Percentiles rank a stretch among this genome's conserved stretches.
phyloP scores from a whole-genome alignment of 2,113 vertebrate genomes.

The Mustela lutreola region DNA sequence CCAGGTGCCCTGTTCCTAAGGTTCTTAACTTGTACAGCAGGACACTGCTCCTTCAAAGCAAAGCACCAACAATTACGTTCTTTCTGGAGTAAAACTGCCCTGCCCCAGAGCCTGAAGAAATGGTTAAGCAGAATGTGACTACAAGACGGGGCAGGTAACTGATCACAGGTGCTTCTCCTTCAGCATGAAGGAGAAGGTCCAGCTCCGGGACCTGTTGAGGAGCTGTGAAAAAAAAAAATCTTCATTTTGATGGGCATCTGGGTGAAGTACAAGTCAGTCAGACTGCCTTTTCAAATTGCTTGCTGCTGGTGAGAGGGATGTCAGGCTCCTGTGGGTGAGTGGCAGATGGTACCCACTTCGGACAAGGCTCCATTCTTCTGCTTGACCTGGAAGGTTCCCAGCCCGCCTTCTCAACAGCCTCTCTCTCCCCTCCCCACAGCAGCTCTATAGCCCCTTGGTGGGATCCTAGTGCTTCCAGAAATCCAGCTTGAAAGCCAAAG shows the following conservation, averaged over 20 bases:
- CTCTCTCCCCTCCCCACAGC: too few relatives aligned
- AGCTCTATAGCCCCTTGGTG: neutral
- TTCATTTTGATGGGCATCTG: neutral
- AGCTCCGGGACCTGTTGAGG: neutral
- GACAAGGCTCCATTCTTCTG: neutral
- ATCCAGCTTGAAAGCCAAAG: neutral
- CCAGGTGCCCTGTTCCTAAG: neutral
- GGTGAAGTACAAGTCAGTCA: neutral
- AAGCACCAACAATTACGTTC: conserved; percentile 60
- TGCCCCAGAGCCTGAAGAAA: conserved; percentile 44
- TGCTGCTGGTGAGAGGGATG: accelerated
- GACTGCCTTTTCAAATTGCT: neutral
- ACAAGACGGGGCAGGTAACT: accelerated
- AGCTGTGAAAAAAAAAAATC: neutral
- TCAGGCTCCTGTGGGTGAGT: neutral
- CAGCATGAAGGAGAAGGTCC: neutral
- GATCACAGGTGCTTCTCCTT: neutral
- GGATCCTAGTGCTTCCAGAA: neutral
- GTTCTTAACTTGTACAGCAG: conserved; percentile 40
- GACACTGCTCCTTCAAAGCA: conserved; percentile 60
- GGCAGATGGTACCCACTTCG: too few relatives aligned
- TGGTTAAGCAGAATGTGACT: neutral
- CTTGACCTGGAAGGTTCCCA: neutral
- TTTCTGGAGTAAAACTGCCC: conserved; percentile 40
- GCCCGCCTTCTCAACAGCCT: neutral